A percentile compares a stretch with the other conserved stretches of the same genome.
Conservation (phyloP, 2,113 vertebrate species). For the Pogona vitticeps region DNA sequence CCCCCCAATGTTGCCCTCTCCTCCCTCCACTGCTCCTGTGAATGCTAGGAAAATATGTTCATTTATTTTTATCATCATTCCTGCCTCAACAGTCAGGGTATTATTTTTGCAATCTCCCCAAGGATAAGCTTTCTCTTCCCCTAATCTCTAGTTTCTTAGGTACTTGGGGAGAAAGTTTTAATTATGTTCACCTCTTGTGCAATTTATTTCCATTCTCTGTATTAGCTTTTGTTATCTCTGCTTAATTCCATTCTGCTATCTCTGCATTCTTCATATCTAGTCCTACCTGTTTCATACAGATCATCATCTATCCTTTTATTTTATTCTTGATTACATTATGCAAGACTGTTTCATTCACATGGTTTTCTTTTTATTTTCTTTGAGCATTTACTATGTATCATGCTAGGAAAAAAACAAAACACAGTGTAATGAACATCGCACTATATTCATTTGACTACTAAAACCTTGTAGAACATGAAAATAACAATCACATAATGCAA, state of each 20-base stretch:
- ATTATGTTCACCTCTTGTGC: slow-evolving; percentile 25
- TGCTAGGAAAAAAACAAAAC: neutral
- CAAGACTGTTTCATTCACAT: slow-evolving; percentile 60
- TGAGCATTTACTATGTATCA: slow-evolving; percentile 28
- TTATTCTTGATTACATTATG: slow-evolving; percentile 70
- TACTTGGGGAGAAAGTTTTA: slow-evolving; percentile 42
- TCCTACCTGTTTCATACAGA: slow-evolving; percentile 38
- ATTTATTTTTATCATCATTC: slow-evolving; percentile 44
- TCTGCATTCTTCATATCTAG: slow-evolving; percentile 32
- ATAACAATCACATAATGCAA: neutral
- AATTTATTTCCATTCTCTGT: slow-evolving; percentile 50
- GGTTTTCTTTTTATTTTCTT: slow-evolving; percentile 15
- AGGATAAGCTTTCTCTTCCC: slow-evolving; percentile 15
- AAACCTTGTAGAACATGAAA: neutral
- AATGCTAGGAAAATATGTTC: slow-evolving; percentile 33
- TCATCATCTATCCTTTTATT: slow-evolving; percentile 29
- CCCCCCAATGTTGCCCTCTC: neutral
- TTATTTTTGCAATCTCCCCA: slow-evolving; percentile 39
- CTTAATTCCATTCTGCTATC: slow-evolving; percentile 32
- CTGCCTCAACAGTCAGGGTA: slow-evolving; percentile 38
- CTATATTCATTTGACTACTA: slow-evolving; percentile 12
- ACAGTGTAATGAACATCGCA: slow-evolving; percentile 26
- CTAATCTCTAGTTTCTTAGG: slow-evolving; percentile 27
- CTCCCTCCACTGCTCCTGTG: neutral
- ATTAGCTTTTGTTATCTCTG: slow-evolving; percentile 45